Base-by-base conservation (phyloP, 2,888 invertebrate genomes). In the Pediacus dermestoides region DNA sequence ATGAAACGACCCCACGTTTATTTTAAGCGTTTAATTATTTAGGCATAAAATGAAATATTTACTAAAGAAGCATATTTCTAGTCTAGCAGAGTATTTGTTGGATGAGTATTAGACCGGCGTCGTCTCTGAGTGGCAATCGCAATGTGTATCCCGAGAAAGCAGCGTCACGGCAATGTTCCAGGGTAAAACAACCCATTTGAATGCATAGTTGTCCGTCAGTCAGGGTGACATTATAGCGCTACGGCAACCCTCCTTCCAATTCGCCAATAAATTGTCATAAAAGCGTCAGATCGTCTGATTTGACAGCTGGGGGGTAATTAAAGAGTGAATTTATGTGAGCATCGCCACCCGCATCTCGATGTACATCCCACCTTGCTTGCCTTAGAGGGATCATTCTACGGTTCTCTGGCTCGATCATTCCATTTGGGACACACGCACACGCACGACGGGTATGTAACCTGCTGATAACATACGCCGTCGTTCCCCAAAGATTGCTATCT, bases 171-270 rank as follows among this genome's bases (percentile, higher is more conserved):
- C 7, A 30, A 11, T 9, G 30, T 15, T 30, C 30, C 30, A 64
- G 72, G 70, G 72, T 73, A 78, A 80, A 80, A 77, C 77, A 79
- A 77, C 75, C 80, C 70, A 80, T 80, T 80, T 80, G 80, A 80
- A 80, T 80, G 80, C 80, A 80, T 80, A 74, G 78, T 75, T 76
- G 79, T 80, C 79, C 74, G 79, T 80, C 80, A 80, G 76, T 80
- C 79, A 78, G 73, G 74, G 73, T 74, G 76, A 74, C 77, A 76
- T 77, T 68, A 68, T 67, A 60, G 69, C 65, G 50, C 46, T 44
- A 46, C 58, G 61, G 59, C 62, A 64, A 67, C 74, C 75, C 74
- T 74, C 75, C 74, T 73, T 74, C 74, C 74, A 74, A 74, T 73
- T 74, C 67, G 70, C 65, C 69, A 64, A 70, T 74, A 74, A 74